These are phyloP conservation scores for Drosophila subquinaria DNA, from an alignment of 2,888 invertebrate species.

Conservation along the genomic window DNA sequence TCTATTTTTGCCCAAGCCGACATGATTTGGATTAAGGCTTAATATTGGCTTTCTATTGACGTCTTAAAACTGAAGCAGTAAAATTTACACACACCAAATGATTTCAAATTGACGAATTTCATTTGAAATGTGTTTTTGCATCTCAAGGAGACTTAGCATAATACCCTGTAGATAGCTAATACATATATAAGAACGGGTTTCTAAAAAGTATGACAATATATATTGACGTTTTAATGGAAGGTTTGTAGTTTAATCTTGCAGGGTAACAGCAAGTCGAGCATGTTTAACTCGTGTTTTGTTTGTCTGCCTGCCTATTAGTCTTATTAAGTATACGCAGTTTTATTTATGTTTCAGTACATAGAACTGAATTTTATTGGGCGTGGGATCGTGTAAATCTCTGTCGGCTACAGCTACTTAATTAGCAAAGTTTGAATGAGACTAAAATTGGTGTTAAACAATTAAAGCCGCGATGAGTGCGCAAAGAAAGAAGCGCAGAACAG, in stretches of 20 bases:
- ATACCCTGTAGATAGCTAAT: background rate
- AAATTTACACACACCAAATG: conserved; percentile 12
- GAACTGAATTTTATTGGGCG: conserved; percentile 1
- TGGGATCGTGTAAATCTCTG: conserved; percentile 39
- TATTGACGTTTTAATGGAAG: background rate
- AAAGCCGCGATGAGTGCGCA: conserved; percentile 45
- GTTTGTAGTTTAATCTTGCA: background rate
- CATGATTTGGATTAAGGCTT: background rate
- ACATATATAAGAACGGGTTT: background rate
- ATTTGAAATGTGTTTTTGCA: background rate
- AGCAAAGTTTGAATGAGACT: conserved; percentile 60
- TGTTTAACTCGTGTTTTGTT: background rate
- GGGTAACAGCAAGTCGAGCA: background rate
- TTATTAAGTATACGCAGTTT: conserved; percentile 24
- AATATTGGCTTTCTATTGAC: background rate
- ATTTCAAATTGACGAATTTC: conserved; percentile 8
- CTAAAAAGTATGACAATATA: background rate
- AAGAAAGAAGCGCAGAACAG: conserved; percentile 2
- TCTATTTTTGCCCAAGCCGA: too few species aligned
- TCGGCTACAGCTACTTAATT: conserved; percentile 61
- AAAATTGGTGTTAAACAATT: conserved; percentile 64
- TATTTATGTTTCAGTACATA: conserved; percentile 25
- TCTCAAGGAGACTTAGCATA: background rate
- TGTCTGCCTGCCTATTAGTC: conserved; percentile 21
- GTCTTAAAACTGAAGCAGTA: background rate